phyloP scores from a whole-genome alignment of 1,140 invertebrate species.

The Pseudobourletiella spinata region DNA sequence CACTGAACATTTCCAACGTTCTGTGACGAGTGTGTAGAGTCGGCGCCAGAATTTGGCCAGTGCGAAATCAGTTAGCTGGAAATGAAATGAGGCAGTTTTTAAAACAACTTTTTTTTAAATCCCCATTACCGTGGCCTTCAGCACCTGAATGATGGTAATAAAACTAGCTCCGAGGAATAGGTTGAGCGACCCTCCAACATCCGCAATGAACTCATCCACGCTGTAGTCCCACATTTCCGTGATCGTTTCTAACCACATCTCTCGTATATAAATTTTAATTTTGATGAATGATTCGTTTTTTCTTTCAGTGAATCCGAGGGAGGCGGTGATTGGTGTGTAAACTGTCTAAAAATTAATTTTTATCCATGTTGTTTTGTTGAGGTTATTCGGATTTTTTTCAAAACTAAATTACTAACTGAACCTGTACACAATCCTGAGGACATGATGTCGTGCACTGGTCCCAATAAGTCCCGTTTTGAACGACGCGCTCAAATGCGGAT shows the following conservation, averaged over 20 bases:
- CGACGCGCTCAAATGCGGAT: not conserved
- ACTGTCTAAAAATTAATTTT: not conserved
- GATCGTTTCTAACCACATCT: slow-evolving; percentile 6
- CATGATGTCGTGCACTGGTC: slow-evolving; percentile 3
- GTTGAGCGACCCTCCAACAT: slow-evolving; percentile 8
- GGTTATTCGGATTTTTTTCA: not conserved
- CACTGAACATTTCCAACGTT: too few species aligned
- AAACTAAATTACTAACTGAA: not conserved
- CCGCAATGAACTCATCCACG: slow-evolving; percentile 3
- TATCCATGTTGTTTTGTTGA: not conserved
- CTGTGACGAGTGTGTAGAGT: too few species aligned
- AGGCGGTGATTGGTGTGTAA: slow-evolving; percentile 11
- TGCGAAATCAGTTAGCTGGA: too few species aligned
- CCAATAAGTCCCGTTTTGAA: slow-evolving; percentile 11
- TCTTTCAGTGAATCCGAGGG: not conserved
- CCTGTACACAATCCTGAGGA: slow-evolving; percentile 1
- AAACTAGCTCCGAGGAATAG: slow-evolving; percentile 14
- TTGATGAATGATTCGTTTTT: slow-evolving; percentile 2
- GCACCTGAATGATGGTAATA: slow-evolving; percentile 11
- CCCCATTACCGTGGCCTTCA: not conserved
- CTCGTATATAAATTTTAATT: slow-evolving; percentile 1
- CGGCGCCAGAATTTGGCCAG: too few species aligned
- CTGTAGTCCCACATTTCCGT: slow-evolving; percentile 9
- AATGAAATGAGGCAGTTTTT: too few species aligned
- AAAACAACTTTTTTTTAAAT: too few species aligned